Conservation (phyloP, 2,113 vertebrate species). For the Dicrurus megarhynchus region DNA sequence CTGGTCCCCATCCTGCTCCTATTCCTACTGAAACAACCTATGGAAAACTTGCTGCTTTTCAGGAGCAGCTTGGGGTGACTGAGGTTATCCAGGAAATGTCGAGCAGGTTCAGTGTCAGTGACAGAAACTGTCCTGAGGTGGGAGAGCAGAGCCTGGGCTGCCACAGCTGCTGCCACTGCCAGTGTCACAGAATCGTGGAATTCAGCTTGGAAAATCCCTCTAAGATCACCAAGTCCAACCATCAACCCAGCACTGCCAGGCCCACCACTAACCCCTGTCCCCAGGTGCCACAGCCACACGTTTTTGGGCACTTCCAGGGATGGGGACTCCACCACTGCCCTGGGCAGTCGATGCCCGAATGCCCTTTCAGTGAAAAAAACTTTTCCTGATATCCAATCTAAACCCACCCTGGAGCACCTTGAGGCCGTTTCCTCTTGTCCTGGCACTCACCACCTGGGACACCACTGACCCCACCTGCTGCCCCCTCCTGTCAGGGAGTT, state of each 20-base stretch:
- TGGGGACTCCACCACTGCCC: background rate
- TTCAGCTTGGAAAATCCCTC: background rate
- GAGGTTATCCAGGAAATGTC: too few species aligned
- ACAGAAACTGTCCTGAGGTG: background rate
- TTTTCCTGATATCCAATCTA: too few species aligned
- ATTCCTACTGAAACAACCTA: background rate
- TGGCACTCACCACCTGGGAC: background rate
- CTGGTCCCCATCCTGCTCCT: background rate
- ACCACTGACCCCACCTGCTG: fast-evolving
- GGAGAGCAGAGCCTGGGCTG: background rate
- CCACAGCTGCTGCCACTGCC: background rate
- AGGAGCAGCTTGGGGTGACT: background rate
- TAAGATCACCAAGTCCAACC: background rate
- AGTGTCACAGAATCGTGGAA: background rate
- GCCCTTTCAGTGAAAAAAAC: too few species aligned
- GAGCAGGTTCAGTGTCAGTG: background rate
- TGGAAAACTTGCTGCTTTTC: background rate
- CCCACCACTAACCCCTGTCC: background rate
- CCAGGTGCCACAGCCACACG: background rate
- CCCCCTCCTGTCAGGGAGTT: background rate
- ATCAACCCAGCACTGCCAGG: background rate
- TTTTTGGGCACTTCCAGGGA: background rate
- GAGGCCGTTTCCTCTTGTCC: background rate
- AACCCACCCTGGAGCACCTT: background rate
- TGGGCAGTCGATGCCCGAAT: background rate